phyloP scores from a whole-genome alignment of 2,888 invertebrate species.

The Allolobophora icterica region DNA sequence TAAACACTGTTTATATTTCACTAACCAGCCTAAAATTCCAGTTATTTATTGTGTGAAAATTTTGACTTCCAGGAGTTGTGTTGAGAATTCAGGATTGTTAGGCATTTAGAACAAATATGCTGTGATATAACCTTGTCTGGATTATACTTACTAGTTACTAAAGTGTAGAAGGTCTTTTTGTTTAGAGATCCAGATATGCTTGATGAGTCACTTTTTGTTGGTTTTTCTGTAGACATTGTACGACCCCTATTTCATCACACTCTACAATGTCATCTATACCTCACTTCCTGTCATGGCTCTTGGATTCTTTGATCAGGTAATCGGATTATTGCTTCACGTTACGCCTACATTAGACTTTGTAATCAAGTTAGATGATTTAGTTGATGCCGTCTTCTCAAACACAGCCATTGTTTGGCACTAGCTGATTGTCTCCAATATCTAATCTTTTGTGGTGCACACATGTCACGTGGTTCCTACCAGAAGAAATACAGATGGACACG shows the following conservation, averaged over 20 bases:
- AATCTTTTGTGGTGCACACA: too few species aligned
- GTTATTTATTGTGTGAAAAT: not conserved
- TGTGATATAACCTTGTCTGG: not conserved
- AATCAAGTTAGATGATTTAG: not conserved
- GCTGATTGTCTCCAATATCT: too few species aligned
- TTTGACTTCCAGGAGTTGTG: not conserved
- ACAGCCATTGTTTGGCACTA: too few species aligned
- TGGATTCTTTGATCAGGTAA: slow-evolving; percentile 87
- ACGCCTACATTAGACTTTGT: not conserved
- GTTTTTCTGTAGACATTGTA: slow-evolving; percentile 84
- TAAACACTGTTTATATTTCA: not conserved
- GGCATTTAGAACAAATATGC: not conserved
- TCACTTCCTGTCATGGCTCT: slow-evolving; percentile 90
- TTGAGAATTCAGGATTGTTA: not conserved
- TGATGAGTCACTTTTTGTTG: too few species aligned
- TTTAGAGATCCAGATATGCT: too few species aligned
- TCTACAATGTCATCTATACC: slow-evolving; percentile 98
- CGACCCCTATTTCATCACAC: slow-evolving; percentile 98
- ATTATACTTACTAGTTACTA: not conserved
- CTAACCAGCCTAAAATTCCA: not conserved
- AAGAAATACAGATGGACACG: too few species aligned
- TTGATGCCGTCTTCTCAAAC: not conserved
- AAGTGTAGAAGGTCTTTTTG: not conserved
- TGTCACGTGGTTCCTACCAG: too few species aligned
- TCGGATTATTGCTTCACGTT: not conserved